Evolutionary conservation across 2,113 vertebrate species (phyloP).

Genomic region (Scartelaos histophorus): DNA sequence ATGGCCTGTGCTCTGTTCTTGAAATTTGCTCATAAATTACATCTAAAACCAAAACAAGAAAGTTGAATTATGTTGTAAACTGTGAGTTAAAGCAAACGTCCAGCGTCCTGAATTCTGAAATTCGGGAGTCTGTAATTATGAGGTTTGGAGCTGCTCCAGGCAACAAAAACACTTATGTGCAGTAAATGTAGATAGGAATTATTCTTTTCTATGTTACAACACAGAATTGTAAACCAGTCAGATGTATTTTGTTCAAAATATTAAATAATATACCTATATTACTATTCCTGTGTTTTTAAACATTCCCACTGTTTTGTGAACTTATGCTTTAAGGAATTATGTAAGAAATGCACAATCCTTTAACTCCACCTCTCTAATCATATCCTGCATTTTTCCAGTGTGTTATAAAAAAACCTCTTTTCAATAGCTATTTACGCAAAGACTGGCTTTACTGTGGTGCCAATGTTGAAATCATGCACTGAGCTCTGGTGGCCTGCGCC

Average conservation of each 20-base stretch:
- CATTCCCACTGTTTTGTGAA: not conserved
- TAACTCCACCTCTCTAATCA: not conserved
- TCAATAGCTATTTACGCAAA: slow-evolving; percentile 22
- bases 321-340: not conserved
- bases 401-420: slow-evolving; percentile 6
- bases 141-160: slow-evolving; percentile 43
- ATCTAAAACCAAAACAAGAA: slow-evolving; percentile 22
- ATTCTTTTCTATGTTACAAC: not conserved
- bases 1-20: slow-evolving; percentile 23
- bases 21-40: slow-evolving; percentile 23
- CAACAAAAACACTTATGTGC: slow-evolving; percentile 28
- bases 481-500: slow-evolving; percentile 36
- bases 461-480: slow-evolving; percentile 49
- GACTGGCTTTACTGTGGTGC: slow-evolving; percentile 40
- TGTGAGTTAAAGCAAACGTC: slow-evolving; percentile 14
- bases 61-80: slow-evolving; percentile 1
- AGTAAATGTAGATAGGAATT: slow-evolving; percentile 18
- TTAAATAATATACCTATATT: not conserved
- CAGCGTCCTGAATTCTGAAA: slow-evolving; percentile 18
- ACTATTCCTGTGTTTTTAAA: no score
- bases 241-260: not conserved
- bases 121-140: slow-evolving; percentile 60
- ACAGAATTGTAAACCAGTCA: not conserved
- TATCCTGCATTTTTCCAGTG: not conserved
- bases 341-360: not conserved